Evolutionary conservation across 2,797 vertebrate genomes (phyloP).

Genomic region (Sparidentex hasta): DNA sequence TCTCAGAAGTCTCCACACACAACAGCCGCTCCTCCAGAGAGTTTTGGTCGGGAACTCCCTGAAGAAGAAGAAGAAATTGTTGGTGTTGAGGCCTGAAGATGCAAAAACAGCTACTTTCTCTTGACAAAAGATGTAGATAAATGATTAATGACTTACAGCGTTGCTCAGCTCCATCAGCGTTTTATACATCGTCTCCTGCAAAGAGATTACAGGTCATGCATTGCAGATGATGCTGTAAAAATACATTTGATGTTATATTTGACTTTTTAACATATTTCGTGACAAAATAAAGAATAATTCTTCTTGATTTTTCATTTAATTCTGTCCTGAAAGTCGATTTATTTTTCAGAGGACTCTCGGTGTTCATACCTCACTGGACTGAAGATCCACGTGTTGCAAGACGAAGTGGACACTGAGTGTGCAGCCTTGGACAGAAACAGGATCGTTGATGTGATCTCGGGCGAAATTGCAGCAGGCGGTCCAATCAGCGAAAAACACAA

Average conservation of each 20-base stretch:
- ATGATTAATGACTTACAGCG: constrained; percentile 50
- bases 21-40: constrained; percentile 62
- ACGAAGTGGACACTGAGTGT: constrained; percentile 37
- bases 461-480: constrained; percentile 30
- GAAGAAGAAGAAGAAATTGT: not conserved
- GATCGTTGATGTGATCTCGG: not conserved
- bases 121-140: not conserved
- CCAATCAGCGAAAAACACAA: constrained; percentile 57
- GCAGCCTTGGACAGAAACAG: not conserved
- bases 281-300: no score
- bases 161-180: constrained; percentile 64
- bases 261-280: no score
- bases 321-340: no score
- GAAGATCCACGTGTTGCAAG: constrained; percentile 7
- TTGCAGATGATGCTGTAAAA: not conserved
- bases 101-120: not conserved
- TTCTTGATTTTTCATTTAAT: no score
- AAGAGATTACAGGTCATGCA: not conserved
- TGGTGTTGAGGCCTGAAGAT: not conserved
- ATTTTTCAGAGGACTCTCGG: no score
- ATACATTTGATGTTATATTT: no score
- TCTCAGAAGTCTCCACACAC: constrained; percentile 39
- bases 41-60: constrained; percentile 18
- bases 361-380: constrained; percentile 60
- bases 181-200: constrained; percentile 64